These are phyloP conservation scores for Phoxinus phoxinus DNA, from an alignment of 2,113 vertebrate species.

Conservation along the genomic window DNA sequence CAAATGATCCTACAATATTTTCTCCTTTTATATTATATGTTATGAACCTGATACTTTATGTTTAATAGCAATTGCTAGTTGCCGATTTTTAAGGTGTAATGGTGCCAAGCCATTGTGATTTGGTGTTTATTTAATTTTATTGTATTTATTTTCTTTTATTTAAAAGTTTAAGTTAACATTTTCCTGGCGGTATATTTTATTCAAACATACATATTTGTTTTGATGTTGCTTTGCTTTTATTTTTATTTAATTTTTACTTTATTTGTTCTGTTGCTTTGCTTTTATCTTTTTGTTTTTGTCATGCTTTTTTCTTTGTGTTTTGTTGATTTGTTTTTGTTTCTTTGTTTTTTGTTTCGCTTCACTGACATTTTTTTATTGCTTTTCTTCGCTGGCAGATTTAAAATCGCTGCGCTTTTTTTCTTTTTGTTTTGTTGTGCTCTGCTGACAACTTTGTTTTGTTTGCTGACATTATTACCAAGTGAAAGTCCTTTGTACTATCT, in stretches of 20 bases:
- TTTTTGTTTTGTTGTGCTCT: background rate
- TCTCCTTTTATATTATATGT: no score
- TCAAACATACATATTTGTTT: no score
- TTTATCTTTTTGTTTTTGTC: background rate
- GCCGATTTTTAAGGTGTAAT: no score
- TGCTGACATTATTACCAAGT: background rate
- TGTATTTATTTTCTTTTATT: no score
- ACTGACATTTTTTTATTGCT: background rate
- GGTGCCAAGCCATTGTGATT: no score
- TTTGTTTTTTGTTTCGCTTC: background rate
- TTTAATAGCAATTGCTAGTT: no score
- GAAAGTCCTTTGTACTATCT: background rate
- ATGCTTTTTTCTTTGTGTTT: background rate
- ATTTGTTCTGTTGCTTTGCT: background rate
- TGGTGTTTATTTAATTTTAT: no score
- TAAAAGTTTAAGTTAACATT: no score
- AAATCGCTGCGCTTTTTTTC: background rate
- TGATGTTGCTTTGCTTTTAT: background rate
- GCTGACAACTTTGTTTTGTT: background rate
- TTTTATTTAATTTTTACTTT: no score
- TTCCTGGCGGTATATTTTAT: no score
- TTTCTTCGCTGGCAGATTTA: no score
- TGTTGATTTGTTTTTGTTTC: background rate
- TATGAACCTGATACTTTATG: no score
- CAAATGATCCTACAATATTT: background rate